Evolutionary conservation across 2,113 vertebrate species (phyloP).

Genomic region (Casuarius casuarius): DNA sequence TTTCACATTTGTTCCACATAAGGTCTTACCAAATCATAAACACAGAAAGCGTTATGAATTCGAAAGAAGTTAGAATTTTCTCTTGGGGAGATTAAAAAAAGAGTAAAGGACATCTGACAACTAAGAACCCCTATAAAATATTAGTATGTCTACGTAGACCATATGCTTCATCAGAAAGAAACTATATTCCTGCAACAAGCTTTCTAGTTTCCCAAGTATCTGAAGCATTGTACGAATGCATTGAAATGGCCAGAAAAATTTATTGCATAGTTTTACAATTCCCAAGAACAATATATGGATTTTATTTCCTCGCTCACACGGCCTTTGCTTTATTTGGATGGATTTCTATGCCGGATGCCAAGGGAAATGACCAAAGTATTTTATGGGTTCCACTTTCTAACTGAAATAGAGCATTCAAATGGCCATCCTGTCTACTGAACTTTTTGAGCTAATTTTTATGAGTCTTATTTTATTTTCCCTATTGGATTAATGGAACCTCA

Average conservation of each 20-base stretch:
- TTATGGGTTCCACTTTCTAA: not conserved
- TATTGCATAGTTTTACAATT: not conserved
- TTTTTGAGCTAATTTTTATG: too few relatives aligned
- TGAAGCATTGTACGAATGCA: not conserved
- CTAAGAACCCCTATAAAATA: not conserved
- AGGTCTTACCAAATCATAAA: not conserved
- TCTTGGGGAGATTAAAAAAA: not conserved
- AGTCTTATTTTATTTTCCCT: not conserved
- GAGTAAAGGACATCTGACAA: not conserved
- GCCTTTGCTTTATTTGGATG: not conserved
- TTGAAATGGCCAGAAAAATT: not conserved
- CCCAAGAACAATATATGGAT: accelerated
- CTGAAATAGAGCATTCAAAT: not conserved
- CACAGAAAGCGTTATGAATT: not conserved
- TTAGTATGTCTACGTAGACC: not conserved
- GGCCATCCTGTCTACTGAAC: not conserved
- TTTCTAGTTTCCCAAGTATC: not conserved
- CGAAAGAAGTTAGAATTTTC: not conserved
- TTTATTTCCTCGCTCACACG: not conserved
- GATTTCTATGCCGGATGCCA: not conserved
- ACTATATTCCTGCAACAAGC: not conserved
- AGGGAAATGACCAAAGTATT: not conserved
- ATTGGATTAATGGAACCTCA: accelerated
- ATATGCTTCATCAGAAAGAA: not conserved
- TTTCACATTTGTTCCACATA: not conserved